Evolutionary conservation across 2,888 invertebrate genomes (phyloP).

Genomic region (Criorhina ranunculi): DNA sequence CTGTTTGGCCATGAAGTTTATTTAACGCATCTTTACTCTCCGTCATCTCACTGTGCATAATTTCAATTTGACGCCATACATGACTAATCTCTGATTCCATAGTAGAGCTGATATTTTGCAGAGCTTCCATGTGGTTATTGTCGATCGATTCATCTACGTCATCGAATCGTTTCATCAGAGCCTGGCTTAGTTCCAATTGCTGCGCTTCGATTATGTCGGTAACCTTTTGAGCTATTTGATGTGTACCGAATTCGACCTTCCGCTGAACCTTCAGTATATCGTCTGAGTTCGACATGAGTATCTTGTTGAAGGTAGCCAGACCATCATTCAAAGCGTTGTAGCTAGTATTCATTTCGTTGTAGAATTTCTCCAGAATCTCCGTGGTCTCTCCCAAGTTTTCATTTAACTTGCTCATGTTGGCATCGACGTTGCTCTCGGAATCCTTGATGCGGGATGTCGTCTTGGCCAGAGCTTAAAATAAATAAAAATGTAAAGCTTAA

Average conservation of each 20-base stretch:
- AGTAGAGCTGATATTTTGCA: slow-evolving; percentile 90
- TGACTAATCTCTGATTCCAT: slow-evolving; percentile 93
- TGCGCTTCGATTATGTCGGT: slow-evolving; percentile 89
- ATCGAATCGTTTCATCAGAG: slow-evolving; percentile 89
- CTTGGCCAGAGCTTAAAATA: slow-evolving; percentile 84
- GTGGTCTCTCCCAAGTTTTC: slow-evolving; percentile 87
- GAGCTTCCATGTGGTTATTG: slow-evolving; percentile 89
- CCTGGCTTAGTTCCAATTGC: slow-evolving; percentile 88
- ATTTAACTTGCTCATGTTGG: slow-evolving; percentile 86
- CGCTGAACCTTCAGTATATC: slow-evolving; percentile 93
- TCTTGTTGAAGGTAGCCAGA: slow-evolving; percentile 88
- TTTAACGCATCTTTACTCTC: slow-evolving; percentile 91
- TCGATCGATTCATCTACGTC: slow-evolving; percentile 89
- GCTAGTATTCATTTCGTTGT: slow-evolving; percentile 86
- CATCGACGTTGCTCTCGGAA: slow-evolving; percentile 85
- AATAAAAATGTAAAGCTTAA: not conserved
- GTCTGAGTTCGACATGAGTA: slow-evolving; percentile 93
- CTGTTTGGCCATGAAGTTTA: slow-evolving; percentile 90
- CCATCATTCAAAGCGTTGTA: slow-evolving; percentile 86
- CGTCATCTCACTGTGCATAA: slow-evolving; percentile 93
- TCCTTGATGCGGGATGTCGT: slow-evolving; percentile 86
- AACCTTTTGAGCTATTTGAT: slow-evolving; percentile 91
- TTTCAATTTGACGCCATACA: slow-evolving; percentile 95
- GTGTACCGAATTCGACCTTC: slow-evolving; percentile 93
- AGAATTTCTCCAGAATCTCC: slow-evolving; percentile 86